phyloP scores from a whole-genome alignment of 2,797 vertebrate species.

The Streptopelia turtur region DNA sequence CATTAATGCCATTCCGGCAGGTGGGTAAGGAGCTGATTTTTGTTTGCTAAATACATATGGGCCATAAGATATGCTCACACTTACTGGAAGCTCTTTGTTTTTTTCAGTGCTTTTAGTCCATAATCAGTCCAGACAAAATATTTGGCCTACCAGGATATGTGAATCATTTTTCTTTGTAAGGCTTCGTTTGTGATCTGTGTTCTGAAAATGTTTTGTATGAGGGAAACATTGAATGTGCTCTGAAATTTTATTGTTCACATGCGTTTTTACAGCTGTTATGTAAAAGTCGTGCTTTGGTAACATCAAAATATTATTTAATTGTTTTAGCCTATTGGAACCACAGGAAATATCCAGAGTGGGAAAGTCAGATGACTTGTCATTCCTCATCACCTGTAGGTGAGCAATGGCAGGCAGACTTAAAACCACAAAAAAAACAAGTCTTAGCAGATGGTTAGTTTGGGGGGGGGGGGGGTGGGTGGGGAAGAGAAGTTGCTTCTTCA shows the following conservation, averaged over 20 bases:
- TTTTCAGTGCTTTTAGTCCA: conserved; percentile 51
- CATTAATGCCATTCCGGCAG: not conserved
- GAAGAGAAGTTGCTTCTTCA: not conserved
- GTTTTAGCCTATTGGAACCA: conserved; percentile 52
- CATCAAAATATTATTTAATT: conserved; percentile 72
- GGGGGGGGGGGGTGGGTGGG: not conserved
- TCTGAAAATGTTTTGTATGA: conserved; percentile 47
- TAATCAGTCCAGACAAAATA: conserved; percentile 69
- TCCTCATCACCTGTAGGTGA: conserved; percentile 27
- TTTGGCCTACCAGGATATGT: conserved; percentile 70
- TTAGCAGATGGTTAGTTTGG: conserved; percentile 44
- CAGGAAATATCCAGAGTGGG: conserved; percentile 60
- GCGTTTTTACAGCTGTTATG: conserved; percentile 68
- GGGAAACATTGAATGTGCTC: conserved; percentile 10
- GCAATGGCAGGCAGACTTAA: not conserved
- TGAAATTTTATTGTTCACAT: conserved; percentile 43
- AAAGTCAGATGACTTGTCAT: conserved; percentile 39
- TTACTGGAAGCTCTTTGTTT: conserved; percentile 58
- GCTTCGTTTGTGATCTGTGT: conserved; percentile 44
- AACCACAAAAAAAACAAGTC: not conserved
- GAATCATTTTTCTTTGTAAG: conserved; percentile 67
- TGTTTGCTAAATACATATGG: not conserved
- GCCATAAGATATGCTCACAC: not conserved
- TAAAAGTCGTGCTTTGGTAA: conserved; percentile 39
- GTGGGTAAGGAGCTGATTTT: not conserved